Base-by-base conservation (phyloP, 2,888 invertebrate genomes). In the Peribatodes rhomboidaria region DNA sequence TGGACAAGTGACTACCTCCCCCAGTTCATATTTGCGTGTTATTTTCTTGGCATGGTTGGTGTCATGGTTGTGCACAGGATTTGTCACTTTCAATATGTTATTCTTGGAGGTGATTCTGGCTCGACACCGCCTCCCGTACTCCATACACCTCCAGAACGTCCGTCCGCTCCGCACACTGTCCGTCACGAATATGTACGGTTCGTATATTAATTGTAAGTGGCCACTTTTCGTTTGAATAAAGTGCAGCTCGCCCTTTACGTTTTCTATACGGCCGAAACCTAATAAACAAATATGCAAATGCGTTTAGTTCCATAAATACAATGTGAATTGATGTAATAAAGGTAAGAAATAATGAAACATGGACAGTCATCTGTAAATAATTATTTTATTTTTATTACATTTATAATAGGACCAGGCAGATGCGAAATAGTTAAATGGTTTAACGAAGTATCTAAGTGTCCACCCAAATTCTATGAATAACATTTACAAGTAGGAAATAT, bases 91-190 rank as follows among this genome's bases (percentile, higher is more conserved):
- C 39, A 93, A 72, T 9, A 91, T 77, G 73, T 93, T 93, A 73
- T 92, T 90, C 78, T 93, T 93, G 10, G 93, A 93, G 2, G 93
- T 93, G 64, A 93, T 93, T 65, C 93, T 83, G 10, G 93, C 93
- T n/a, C 93, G 86, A 76, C 93, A 93, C 47, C 92, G 85, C 72
- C 89, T 92, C 16, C 92, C 90, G 66, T 93, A 93, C 67, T 93
- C 93, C 90, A 92, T 91, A 72, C 94, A 94, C 49, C 92, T 81
- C 94, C 94, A 94, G 73, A 93, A 92, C 6, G 93, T 93, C 50
- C 93, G 82, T 9, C 93, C 93, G 73, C 93, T 92, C 9, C 93
- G 85, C 55, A 93, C 92, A 79, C 93, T 91, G 79, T 93, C 93
- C 55, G 93, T 92, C 70, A 93, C 93, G 75, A 92, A 93, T 68